Evolutionary conservation across 2,797 vertebrate genomes (phyloP), one percentile per base, ranked within the genome.

Genomic region (Perodicticus potto): DNA sequence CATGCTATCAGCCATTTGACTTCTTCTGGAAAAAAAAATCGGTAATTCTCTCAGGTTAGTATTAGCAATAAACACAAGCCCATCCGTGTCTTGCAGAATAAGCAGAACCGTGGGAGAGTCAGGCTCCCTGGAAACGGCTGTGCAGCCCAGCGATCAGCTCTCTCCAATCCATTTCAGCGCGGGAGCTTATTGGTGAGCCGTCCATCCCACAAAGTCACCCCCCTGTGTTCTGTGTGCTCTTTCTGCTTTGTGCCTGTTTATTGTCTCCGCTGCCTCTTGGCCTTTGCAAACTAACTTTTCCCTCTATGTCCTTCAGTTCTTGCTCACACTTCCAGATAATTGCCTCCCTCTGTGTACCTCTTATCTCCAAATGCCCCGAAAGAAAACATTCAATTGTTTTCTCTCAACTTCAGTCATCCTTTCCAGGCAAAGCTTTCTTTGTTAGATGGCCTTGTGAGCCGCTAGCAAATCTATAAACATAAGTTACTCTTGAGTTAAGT

Each of bases 401-500:
- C 55, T 70, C 69, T 89, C 77, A 45, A 86, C 29, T 91, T 95
- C 59, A 1, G n/a, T 87, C 89, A 91, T 32, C 63, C 29, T 76
- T 95, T 94, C 83, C 76, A 13, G 96, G 67, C 57, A 84, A 73
- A 82, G 61, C 53, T 57, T 92, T 94, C 40, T 83, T 59, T 84
- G 88, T 91, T 49, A 93, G 63, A 93, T 53, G 90, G 45, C 67
- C 43, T 86, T 77, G 27, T 80, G 61, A 40, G 80, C 83, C 32
- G 76, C 92, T 74, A 73, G 32, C 49, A 65, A 86, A 65, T 95
- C 65, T 95, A 27, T 91, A 97, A 97, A 96, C 55, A 95, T 80
- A 34, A 43, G 74, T 77, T 80, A 92, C 61, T 91, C 88, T 92
- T 55, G 22, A 95, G 89, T 85, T 87, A 94, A 91, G 49, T 49